These are phyloP conservation scores for Erebia ligea DNA, from an alignment of 2,888 invertebrate genomes.

Conservation along the genomic window DNA sequence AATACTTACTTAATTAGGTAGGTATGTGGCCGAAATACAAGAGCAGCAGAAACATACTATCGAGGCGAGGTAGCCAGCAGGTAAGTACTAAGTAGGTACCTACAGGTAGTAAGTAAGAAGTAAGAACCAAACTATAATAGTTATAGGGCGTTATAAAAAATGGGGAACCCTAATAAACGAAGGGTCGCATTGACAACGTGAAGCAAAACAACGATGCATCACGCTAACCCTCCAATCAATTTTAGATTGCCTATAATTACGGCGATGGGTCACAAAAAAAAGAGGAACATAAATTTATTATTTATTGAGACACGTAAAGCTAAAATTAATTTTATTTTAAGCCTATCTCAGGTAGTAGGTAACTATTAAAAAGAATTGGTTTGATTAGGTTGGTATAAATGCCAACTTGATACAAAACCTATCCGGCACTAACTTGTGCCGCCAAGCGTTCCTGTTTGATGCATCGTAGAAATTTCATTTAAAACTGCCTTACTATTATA, in stretches of 20 bases:
- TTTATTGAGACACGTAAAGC: not conserved
- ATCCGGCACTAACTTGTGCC: no score
- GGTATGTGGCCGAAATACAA: no score
- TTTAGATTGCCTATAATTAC: conserved; percentile 28
- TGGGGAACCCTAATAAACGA: conserved; percentile 22
- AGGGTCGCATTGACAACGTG: conserved; percentile 43
- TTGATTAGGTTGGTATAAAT: not conserved
- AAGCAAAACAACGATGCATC: conserved; percentile 52
- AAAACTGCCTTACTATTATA: no score
- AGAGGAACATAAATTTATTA: conserved; percentile 1
- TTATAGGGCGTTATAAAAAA: not conserved
- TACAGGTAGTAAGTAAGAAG: not conserved
- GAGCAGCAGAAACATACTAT: no score
- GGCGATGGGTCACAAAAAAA: conserved; percentile 11
- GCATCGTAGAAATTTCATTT: no score
- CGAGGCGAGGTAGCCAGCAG: no score
- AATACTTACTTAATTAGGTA: no score
- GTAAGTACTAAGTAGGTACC: no score
- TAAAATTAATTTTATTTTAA: not conserved
- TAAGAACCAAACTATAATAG: not conserved
- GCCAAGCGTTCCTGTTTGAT: no score
- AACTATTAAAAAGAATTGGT: not conserved
- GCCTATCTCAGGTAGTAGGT: not conserved
- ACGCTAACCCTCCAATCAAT: conserved; percentile 44
- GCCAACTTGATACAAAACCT: no score